These are phyloP conservation scores for Rhamnusium bicolor DNA, from an alignment of 2,888 invertebrate species.

Conservation along the genomic window DNA sequence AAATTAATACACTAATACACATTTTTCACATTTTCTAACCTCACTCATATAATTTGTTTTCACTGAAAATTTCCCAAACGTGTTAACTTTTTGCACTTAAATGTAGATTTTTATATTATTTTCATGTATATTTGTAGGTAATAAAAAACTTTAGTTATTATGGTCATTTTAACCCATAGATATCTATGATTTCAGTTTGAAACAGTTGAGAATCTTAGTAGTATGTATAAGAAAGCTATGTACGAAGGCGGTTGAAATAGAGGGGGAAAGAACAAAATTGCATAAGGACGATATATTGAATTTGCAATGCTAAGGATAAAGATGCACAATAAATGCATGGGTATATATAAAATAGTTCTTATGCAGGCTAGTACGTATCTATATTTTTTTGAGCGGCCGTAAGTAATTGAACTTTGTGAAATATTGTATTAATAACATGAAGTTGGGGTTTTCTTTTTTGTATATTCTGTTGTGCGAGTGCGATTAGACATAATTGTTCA, in stretches of 20 bases:
- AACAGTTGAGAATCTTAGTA: conserved; percentile 69
- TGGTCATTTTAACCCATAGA: conserved; percentile 64
- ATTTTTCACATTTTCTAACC: conserved; percentile 48
- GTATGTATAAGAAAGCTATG: conserved; percentile 65
- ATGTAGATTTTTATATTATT: conserved; percentile 16
- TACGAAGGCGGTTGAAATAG: conserved; percentile 59
- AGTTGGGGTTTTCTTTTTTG: conserved; percentile 32
- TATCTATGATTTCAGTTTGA: conserved; percentile 68
- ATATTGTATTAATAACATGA: conserved; percentile 53
- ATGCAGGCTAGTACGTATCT: conserved; percentile 56
- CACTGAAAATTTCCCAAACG: conserved; percentile 40
- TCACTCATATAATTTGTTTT: conserved; percentile 44
- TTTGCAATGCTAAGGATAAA: conserved; percentile 51
- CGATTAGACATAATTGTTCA: conserved; percentile 12
- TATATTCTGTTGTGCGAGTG: background rate
- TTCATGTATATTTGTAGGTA: conserved; percentile 12
- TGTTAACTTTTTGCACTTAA: conserved; percentile 16
- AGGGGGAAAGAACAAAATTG: conserved; percentile 57
- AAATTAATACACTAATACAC: conserved; percentile 44
- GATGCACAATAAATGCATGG: conserved; percentile 54
- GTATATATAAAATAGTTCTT: conserved; percentile 56
- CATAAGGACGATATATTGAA: conserved; percentile 53
- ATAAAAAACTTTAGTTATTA: conserved; percentile 41
- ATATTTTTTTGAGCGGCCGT: conserved; percentile 53
- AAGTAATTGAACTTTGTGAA: conserved; percentile 57